A percentile compares a stretch with the other conserved stretches of the same genome.
These are phyloP conservation scores for Athene noctua DNA, from an alignment of 2,113 vertebrate species.

Conservation along the genomic window DNA sequence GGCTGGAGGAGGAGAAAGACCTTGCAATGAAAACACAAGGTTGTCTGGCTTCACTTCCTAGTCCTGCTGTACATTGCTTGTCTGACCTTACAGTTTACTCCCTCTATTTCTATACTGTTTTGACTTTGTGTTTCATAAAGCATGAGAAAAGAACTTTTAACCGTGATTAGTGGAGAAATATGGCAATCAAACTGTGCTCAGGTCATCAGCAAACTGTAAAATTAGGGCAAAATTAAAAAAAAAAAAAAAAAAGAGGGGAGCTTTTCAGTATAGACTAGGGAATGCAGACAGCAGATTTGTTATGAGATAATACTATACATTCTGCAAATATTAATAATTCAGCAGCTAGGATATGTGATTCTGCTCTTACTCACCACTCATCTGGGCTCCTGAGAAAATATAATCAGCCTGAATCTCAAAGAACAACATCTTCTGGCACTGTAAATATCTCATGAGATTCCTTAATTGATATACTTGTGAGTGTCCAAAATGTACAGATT, in stretches of 20 bases:
- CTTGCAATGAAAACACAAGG: conserved; percentile 10
- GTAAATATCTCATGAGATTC: conserved; percentile 41
- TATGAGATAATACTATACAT: not conserved
- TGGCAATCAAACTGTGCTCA: not conserved
- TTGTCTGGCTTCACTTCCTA: not conserved
- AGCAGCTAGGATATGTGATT: conserved; percentile 8
- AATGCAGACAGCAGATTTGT: not conserved
- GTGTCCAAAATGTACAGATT: conserved; percentile 33
- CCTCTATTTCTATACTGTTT: not conserved
- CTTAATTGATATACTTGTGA: conserved; percentile 59
- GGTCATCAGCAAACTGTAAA: not conserved
- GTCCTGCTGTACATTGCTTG: not conserved
- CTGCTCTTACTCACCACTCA: conserved; percentile 13
- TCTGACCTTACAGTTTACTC: conserved; percentile 14
- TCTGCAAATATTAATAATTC: conserved; percentile 32
- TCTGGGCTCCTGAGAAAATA: conserved; percentile 61
- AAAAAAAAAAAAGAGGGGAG: not conserved
- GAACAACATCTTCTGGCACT: conserved; percentile 16
- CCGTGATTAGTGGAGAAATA: not conserved
- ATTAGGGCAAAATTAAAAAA: not conserved
- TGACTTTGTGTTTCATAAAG: not conserved
- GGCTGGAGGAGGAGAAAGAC: not conserved
- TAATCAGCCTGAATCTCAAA: conserved; percentile 37
- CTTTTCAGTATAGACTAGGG: not conserved
- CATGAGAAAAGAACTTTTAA: not conserved